Evolutionary conservation across 2,113 vertebrate genomes (phyloP), one percentile per base, ranked within the genome.

Genomic region (Melanerpes formicivorus): DNA sequence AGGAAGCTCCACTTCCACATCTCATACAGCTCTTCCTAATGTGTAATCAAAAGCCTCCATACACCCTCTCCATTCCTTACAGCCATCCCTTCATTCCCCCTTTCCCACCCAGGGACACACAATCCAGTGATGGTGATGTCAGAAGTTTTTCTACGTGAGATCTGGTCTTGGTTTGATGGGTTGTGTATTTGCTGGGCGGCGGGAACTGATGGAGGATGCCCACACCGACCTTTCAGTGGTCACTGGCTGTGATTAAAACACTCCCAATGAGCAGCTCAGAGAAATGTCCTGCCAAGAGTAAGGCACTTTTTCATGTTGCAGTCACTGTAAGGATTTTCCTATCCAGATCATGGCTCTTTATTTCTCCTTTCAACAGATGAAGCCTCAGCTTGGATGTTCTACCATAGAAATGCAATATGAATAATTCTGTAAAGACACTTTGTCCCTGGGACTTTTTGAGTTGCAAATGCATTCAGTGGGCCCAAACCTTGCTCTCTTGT

Each of bases 1-100:
- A 90, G 91, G 78, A 95, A 93, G 81, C 46, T 63, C 30, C 46
- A 93, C 37, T 91, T 93, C 90, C 78, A 64, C 60, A 44, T 42
- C 59, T 82, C 65, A 62, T 21, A 56, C 52, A 59, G 37, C 3
- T 84, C 71, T 66, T 79, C 29, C 64, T 50, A 71, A 46, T 1
- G 1, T 64, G 89, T 71, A 82, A 95, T n/a, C 42, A 67, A 72
- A 72, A 94, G 65, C 87, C 54, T 65, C 11, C 32, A 34, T 32
- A 82, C 72, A 55, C 18, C n/a, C 69, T 23, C 73, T 34, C 44
- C 72, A 22, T 71, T 34, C 58, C 83, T 90, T 19, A 63, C 58
- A 44, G 25, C 42, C 63, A n/a, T 60, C 25, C 56, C 64, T 77
- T 30, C 72, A 87, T 84, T 85, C 81, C 27, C 18, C 21, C 42